Evolutionary conservation across 1,140 invertebrate genomes (phyloP).

Genomic region (Plectus sambesii): DNA sequence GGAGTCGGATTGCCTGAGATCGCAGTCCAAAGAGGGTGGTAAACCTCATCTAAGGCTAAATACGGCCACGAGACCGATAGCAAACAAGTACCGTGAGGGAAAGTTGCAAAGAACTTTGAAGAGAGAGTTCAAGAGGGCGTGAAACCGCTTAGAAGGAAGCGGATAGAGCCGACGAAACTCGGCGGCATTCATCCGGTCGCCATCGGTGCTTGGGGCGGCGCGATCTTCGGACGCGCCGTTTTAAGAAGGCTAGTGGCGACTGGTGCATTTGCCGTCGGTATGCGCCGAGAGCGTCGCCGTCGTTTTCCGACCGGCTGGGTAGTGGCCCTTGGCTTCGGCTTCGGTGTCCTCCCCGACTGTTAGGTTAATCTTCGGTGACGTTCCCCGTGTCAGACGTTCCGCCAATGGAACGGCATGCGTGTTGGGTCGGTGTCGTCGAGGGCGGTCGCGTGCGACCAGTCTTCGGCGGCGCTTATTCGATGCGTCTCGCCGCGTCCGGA

Average conservation of each 20-base stretch:
- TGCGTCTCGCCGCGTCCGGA: conserved; percentile 7
- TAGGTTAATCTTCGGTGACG: too few species aligned
- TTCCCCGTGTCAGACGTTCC: not conserved
- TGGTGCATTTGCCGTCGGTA: conserved; percentile 20
- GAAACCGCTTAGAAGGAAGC: conserved; percentile 65
- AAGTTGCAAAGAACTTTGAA: conserved; percentile 80
- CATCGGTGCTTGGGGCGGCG: not conserved
- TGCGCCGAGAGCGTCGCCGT: conserved; percentile 12
- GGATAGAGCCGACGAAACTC: conserved; percentile 45
- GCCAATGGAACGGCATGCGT: conserved; percentile 6
- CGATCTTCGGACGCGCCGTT: not conserved
- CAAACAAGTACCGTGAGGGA: conserved; percentile 79
- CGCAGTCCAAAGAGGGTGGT: conserved; percentile 70
- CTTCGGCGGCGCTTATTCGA: conserved; percentile 1
- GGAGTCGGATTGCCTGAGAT: conserved; percentile 72
- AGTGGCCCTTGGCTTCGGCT: conserved; percentile 16
- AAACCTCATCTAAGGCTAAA: conserved; percentile 76
- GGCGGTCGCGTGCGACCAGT: conserved; percentile 24
- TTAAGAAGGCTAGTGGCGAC: too few species aligned
- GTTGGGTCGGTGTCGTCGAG: conserved; percentile 18
- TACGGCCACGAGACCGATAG: conserved; percentile 70
- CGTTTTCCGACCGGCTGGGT: conserved; percentile 12
- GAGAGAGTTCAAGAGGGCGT: conserved; percentile 73
- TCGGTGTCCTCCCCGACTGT: too few species aligned
- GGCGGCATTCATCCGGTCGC: conserved; percentile 17